Conservation (phyloP, 2,888 invertebrate species). For the Anoplius nigerrimus region DNA sequence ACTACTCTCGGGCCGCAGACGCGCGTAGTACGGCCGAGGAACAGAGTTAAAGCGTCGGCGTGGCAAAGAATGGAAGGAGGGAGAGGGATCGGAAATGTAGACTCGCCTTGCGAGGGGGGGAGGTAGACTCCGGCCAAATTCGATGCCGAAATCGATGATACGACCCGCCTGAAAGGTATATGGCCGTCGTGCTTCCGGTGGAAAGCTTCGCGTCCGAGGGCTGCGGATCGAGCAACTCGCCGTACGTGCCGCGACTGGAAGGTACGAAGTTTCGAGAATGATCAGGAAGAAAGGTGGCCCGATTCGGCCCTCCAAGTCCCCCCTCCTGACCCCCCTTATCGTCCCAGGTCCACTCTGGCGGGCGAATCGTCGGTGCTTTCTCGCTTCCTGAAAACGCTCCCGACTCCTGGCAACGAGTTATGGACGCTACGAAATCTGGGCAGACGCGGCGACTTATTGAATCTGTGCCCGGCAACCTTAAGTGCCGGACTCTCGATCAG, state of each 20-base stretch:
- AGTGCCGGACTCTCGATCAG: neutral
- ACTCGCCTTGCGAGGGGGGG: too few relatives aligned
- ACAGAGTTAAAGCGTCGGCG: too few relatives aligned
- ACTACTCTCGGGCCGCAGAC: too few relatives aligned
- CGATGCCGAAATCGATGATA: slow-evolving; percentile 56
- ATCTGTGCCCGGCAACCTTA: slow-evolving; percentile 20
- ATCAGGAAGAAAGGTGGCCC: slow-evolving; percentile 35
- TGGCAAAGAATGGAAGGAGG: too few relatives aligned
- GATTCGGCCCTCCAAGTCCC: neutral
- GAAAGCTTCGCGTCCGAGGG: slow-evolving; percentile 48
- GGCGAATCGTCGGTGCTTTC: neutral
- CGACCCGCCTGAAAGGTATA: slow-evolving; percentile 37
- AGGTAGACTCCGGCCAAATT: too few relatives aligned
- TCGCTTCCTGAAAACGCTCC: slow-evolving; percentile 1
- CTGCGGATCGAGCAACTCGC: slow-evolving; percentile 50
- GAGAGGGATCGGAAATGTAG: neutral
- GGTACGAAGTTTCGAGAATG: slow-evolving; percentile 51
- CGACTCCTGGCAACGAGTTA: slow-evolving; percentile 27
- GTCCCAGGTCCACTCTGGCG: too few relatives aligned
- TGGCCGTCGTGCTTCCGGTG: slow-evolving; percentile 41
- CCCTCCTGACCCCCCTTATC: too few relatives aligned
- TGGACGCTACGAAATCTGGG: slow-evolving; percentile 24
- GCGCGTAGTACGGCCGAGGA: too few relatives aligned
- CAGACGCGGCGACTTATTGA: slow-evolving; percentile 32
- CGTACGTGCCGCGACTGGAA: slow-evolving; percentile 54